Conservation (phyloP, 1,140 invertebrate species). For the Harpegnathos saltator region DNA sequence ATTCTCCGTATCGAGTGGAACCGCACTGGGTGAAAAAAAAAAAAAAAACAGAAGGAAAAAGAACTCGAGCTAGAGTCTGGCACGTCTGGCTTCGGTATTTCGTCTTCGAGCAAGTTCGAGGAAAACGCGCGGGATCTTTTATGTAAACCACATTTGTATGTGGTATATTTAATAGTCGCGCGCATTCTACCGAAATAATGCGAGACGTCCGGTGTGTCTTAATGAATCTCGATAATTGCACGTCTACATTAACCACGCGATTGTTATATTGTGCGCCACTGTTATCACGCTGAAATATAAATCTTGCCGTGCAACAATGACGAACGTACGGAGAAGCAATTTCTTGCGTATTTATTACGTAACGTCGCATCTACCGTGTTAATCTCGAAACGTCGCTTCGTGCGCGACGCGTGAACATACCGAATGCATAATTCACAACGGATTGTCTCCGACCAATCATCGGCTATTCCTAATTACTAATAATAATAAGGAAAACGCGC, state of each 20-base stretch:
- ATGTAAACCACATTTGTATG: neutral
- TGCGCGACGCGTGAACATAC: neutral
- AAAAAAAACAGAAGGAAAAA: no score
- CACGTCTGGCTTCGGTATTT: no score
- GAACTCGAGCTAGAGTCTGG: no score
- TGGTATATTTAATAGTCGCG: neutral
- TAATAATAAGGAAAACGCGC: neutral
- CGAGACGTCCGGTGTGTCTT: neutral
- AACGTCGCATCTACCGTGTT: neutral
- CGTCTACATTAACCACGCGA: neutral
- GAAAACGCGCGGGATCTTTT: neutral
- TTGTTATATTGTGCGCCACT: neutral
- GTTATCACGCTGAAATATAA: neutral
- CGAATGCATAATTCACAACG: neutral
- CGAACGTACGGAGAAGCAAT: neutral
- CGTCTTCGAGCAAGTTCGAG: neutral
- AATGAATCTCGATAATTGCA: neutral
- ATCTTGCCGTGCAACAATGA: neutral
- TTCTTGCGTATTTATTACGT: neutral
- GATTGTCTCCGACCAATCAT: neutral
- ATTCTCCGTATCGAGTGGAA: no score
- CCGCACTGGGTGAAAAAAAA: no score
- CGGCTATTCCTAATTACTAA: neutral
- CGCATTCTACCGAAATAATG: slow-evolving; percentile 3
- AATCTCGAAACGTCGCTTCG: neutral